These are phyloP conservation scores for Gadopsis bispinosus DNA, from an alignment of 2,797 vertebrate species.

Conservation along the genomic window DNA sequence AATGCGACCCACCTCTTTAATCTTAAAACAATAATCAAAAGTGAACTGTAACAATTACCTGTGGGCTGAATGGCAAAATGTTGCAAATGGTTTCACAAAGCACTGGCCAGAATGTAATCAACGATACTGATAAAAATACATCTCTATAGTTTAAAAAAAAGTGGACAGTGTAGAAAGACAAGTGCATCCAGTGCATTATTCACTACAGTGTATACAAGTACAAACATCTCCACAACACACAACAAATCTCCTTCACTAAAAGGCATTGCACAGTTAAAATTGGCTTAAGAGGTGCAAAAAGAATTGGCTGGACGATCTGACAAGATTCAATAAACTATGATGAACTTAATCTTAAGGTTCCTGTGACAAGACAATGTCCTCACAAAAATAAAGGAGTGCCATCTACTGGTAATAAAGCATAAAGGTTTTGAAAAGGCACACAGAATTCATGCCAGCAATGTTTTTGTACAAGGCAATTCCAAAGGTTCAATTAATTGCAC, in stretches of 20 bases:
- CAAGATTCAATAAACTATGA: neutral
- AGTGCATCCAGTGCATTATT: conserved; percentile 81
- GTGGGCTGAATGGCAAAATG: neutral
- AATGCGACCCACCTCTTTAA: conserved; percentile 6
- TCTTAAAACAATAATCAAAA: neutral
- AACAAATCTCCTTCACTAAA: conserved; percentile 43
- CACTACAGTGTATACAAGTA: conserved; percentile 61
- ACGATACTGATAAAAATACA: conserved; percentile 6
- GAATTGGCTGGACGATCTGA: neutral
- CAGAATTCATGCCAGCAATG: conserved; percentile 20
- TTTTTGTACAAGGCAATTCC: conserved; percentile 18
- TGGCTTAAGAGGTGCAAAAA: conserved; percentile 40
- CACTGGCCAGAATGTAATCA: conserved; percentile 42
- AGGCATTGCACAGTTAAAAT: conserved; percentile 61
- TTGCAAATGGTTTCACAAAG: conserved; percentile 33
- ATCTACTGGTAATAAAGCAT: conserved; percentile 54
- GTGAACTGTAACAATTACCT: conserved; percentile 10
- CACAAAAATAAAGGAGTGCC: conserved; percentile 39
- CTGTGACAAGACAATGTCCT: conserved; percentile 1
- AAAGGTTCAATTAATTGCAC: conserved; percentile 3
- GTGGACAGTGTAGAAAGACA: conserved; percentile 48
- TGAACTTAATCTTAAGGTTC: neutral
- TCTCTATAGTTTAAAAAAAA: conserved; percentile 21
- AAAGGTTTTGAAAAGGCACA: conserved; percentile 33
- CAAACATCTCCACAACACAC: conserved; percentile 20